Evolutionary conservation across 1,140 invertebrate species (phyloP).

Genomic region (Meloidogyne exigua): DNA sequence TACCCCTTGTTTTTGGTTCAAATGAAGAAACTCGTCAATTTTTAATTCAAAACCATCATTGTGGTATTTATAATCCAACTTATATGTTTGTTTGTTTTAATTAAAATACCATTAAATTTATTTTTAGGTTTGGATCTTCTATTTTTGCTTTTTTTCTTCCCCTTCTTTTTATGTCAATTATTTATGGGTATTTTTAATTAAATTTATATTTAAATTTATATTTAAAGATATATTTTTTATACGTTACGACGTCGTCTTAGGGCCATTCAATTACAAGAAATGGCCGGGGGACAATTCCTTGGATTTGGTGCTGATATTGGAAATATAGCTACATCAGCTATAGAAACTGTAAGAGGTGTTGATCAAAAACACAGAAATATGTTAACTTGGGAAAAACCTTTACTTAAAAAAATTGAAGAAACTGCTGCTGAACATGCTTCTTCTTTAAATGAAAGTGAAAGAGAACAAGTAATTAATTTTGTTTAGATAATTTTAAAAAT

Average conservation of each 20-base stretch:
- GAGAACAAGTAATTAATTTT: slow-evolving; percentile 51
- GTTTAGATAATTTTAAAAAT: background rate
- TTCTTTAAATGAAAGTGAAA: slow-evolving; percentile 59
- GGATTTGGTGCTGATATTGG: slow-evolving; percentile 62
- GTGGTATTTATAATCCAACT: slow-evolving; percentile 59
- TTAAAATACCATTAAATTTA: background rate
- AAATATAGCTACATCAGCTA: slow-evolving; percentile 58
- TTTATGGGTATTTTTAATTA: slow-evolving; percentile 43
- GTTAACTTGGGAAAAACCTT: slow-evolving; percentile 63
- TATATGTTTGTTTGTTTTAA: slow-evolving; percentile 47
- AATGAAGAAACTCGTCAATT: slow-evolving; percentile 47
- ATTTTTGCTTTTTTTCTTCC: slow-evolving; percentile 62
- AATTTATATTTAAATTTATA: background rate
- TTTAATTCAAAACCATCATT: slow-evolving; percentile 55
- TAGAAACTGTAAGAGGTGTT: slow-evolving; percentile 61
- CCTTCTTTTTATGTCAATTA: slow-evolving; percentile 59
- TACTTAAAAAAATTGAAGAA: slow-evolving; percentile 61
- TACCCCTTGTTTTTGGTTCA: slow-evolving; percentile 48
- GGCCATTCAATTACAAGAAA: slow-evolving; percentile 52
- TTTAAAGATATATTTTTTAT: slow-evolving; percentile 56
- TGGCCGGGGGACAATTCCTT: slow-evolving; percentile 62
- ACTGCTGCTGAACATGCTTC: slow-evolving; percentile 61
- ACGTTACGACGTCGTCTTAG: slow-evolving; percentile 53
- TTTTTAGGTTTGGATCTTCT: slow-evolving; percentile 35
- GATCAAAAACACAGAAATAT: slow-evolving; percentile 62